Evolutionary conservation across 2,113 vertebrate genomes (phyloP).

Genomic region (Semicossyphus pulcher): DNA sequence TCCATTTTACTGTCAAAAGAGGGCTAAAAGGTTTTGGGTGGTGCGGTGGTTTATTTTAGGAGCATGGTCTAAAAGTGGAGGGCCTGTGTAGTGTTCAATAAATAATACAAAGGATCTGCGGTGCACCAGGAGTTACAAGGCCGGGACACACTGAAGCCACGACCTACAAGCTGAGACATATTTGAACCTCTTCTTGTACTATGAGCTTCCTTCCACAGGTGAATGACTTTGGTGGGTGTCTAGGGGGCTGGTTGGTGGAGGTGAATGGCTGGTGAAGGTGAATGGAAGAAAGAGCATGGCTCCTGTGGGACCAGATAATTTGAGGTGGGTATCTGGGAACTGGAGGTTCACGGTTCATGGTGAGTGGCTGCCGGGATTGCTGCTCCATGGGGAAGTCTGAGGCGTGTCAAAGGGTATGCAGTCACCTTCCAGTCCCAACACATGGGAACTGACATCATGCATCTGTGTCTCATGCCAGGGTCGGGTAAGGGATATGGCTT

Average conservation of each 20-base stretch:
- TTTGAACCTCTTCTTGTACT: conserved; percentile 19
- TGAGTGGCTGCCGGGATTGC: conserved; percentile 35
- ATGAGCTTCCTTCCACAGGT: conserved; percentile 43
- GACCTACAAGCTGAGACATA: conserved; percentile 29
- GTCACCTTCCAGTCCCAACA: conserved; percentile 54
- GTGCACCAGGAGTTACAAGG: conserved; percentile 32
- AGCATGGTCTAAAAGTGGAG: background rate
- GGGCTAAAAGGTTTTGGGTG: background rate
- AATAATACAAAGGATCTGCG: conserved; percentile 18
- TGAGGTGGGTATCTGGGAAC: conserved; percentile 49
- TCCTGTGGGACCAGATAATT: conserved; percentile 57
- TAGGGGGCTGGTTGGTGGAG: conserved; percentile 3
- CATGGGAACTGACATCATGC: conserved; percentile 76
- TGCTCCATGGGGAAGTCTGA: conserved; percentile 48
- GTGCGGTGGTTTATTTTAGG: background rate
- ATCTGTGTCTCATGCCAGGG: conserved; percentile 76
- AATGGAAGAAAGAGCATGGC: conserved; percentile 36
- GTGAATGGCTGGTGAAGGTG: conserved; percentile 51
- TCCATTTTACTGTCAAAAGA: background rate
- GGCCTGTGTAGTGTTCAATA: conserved; percentile 39
- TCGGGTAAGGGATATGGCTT: conserved; percentile 78
- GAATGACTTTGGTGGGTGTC: conserved; percentile 44
- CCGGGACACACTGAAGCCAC: conserved; percentile 2
- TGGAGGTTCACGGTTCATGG: conserved; percentile 53
- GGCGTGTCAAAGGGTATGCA: conserved; percentile 54